A percentile compares a stretch with the other conserved stretches of the same genome.
phyloP scores from a whole-genome alignment of 2,113 vertebrate genomes.

The Typhlomys cinereus region DNA sequence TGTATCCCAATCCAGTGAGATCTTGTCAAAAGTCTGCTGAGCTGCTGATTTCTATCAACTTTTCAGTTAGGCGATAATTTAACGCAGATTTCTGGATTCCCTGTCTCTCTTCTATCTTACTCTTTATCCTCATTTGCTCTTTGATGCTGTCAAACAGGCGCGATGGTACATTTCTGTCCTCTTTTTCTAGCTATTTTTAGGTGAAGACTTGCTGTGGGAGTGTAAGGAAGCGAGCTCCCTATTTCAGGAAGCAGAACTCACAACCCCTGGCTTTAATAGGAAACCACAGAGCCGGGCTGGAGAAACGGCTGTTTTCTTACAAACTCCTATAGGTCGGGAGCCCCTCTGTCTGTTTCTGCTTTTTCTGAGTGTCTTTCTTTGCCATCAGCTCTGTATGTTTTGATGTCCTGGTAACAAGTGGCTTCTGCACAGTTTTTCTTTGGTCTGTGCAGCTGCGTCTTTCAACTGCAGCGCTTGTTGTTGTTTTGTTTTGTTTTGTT shows the following conservation, averaged over 20 bases:
- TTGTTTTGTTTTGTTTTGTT: no score
- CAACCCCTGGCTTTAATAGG: constrained; percentile 38
- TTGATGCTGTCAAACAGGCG: background rate
- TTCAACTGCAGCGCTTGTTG: background rate
- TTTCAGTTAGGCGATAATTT: background rate
- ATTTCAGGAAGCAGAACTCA: constrained; percentile 60
- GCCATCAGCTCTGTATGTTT: background rate
- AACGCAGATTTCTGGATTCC: background rate
- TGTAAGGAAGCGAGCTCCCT: background rate
- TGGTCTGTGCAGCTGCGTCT: background rate
- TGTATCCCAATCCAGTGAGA: background rate
- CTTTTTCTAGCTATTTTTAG: constrained; percentile 48
- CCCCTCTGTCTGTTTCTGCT: background rate
- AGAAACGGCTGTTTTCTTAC: constrained; percentile 46
- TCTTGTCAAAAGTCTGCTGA: background rate
- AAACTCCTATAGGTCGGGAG: background rate
- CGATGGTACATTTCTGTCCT: background rate
- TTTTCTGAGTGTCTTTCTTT: background rate
- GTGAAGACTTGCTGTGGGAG: background rate
- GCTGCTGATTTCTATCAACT: background rate
- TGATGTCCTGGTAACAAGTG: background rate
- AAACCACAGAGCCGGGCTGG: constrained; percentile 45
- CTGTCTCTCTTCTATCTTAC: constrained; percentile 4
- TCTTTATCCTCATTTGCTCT: background rate
- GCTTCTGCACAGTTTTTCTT: background rate